These are phyloP conservation scores for Ernsta delagoae DNA, from an alignment of 2,888 invertebrate genomes.

Conservation along the genomic window DNA sequence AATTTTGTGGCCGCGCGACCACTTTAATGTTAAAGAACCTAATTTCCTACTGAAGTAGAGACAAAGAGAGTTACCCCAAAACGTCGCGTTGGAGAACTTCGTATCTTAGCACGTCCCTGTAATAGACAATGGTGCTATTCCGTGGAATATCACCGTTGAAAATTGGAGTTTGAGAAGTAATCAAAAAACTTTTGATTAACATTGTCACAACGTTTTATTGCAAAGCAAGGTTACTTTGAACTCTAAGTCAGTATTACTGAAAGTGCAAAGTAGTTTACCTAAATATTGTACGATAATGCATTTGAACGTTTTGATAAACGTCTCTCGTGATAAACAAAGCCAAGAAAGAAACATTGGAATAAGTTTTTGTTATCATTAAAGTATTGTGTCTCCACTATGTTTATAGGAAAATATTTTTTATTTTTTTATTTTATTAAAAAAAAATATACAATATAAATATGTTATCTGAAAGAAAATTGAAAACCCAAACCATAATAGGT, in stretches of 20 bases:
- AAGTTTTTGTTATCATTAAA: too few relatives aligned
- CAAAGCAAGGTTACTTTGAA: background rate
- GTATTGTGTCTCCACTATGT: too few relatives aligned
- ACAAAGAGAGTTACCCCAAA: slow-evolving; percentile 15
- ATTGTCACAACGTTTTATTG: background rate
- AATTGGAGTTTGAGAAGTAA: slow-evolving; percentile 15
- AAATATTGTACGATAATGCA: background rate
- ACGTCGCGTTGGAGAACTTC: slow-evolving; percentile 7
- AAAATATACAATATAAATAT: too few relatives aligned
- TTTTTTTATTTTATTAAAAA: too few relatives aligned
- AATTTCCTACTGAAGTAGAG: slow-evolving; percentile 49
- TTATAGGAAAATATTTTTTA: too few relatives aligned
- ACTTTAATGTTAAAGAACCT: slow-evolving; percentile 56
- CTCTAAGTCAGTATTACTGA: background rate
- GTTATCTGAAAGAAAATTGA: too few relatives aligned
- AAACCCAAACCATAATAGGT: too few relatives aligned
- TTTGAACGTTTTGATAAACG: too few relatives aligned
- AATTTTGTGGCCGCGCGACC: slow-evolving; percentile 59
- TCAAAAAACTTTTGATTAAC: slow-evolving; percentile 16
- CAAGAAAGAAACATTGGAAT: too few relatives aligned
- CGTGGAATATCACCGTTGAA: slow-evolving; percentile 11
- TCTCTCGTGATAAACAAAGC: too few relatives aligned
- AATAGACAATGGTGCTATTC: slow-evolving; percentile 13
- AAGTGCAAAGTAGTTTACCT: background rate
- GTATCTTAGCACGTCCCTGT: slow-evolving; percentile 8